A percentile compares a stretch with the other conserved stretches of the same genome.
These are phyloP conservation scores for Platycercus adscitus DNA, from an alignment of 2,113 vertebrate genomes.

Conservation along the genomic window DNA sequence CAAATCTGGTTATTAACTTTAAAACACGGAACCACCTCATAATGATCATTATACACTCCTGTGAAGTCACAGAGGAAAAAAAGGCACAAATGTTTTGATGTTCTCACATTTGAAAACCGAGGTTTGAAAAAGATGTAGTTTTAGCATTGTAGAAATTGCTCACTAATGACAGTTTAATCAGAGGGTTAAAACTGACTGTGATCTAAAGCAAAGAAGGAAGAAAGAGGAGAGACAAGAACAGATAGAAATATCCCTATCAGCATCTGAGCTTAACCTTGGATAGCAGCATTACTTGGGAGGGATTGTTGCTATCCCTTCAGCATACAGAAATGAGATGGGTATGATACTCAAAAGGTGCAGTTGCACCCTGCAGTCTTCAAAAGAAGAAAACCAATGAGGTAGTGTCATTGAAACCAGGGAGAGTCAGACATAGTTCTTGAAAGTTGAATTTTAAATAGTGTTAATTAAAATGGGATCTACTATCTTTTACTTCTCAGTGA, in stretches of 20 bases:
- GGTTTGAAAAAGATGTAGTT: constrained; percentile 24
- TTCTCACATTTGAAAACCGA: constrained; percentile 14
- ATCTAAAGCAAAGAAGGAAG: background rate
- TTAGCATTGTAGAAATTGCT: constrained; percentile 43
- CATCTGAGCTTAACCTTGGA: background rate
- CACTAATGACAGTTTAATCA: constrained; percentile 51
- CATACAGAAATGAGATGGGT: background rate
- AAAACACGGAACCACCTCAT: background rate
- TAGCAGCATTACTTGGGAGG: background rate
- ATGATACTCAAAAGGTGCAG: background rate
- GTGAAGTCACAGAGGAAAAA: background rate
- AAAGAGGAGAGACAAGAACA: background rate
- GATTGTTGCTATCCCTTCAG: background rate
- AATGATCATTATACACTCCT: background rate
- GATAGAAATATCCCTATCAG: background rate
- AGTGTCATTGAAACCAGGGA: background rate
- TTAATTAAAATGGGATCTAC: background rate
- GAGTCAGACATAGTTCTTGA: background rate
- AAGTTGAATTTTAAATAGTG: background rate
- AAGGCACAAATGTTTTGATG: background rate
- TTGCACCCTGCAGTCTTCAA: background rate
- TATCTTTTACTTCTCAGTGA: background rate
- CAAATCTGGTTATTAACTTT: background rate
- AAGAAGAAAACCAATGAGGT: background rate
- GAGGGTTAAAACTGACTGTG: constrained; percentile 16